phyloP scores from a whole-genome alignment of 2,797 vertebrate species.

The Sebastes nivosus region DNA sequence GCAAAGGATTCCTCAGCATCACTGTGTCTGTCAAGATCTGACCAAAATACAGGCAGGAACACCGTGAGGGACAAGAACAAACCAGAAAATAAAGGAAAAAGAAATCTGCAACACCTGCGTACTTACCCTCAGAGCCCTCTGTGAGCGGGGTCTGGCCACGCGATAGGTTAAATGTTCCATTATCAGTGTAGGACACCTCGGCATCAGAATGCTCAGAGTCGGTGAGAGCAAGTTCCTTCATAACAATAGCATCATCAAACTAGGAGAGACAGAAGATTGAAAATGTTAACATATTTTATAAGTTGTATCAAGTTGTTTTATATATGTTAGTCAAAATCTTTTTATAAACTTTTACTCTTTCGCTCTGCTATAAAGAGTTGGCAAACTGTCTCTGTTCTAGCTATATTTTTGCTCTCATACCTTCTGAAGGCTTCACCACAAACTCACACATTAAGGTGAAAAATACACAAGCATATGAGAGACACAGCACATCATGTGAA shows the following conservation, averaged over 20 bases:
- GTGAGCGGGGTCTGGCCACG: slow-evolving; percentile 96
- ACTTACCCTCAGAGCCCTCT: slow-evolving; percentile 93
- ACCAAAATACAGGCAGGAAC: background rate
- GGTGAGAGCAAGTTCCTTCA: slow-evolving; percentile 91
- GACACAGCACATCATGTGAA: background rate
- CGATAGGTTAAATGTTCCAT: slow-evolving; percentile 96
- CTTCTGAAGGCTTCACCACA: background rate
- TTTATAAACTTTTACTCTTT: background rate
- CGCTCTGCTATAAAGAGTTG: background rate
- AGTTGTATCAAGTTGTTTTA: background rate
- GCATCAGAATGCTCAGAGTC: slow-evolving; percentile 97
- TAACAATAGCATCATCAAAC: slow-evolving; percentile 92
- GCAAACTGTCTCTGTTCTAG: background rate
- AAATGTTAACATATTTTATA: background rate
- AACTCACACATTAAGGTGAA: background rate
- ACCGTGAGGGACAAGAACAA: background rate
- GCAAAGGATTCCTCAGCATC: slow-evolving; percentile 97
- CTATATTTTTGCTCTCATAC: background rate
- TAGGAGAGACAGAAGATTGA: slow-evolving; percentile 60
- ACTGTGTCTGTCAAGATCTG: slow-evolving; percentile 95
- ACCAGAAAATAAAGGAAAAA: background rate
- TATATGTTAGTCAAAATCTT: background rate
- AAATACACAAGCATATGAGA: background rate
- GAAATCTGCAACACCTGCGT: background rate
- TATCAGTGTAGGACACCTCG: slow-evolving; percentile 96